phyloP scores from a whole-genome alignment of 2,888 invertebrate species.

The Pasiphila rectangulata region DNA sequence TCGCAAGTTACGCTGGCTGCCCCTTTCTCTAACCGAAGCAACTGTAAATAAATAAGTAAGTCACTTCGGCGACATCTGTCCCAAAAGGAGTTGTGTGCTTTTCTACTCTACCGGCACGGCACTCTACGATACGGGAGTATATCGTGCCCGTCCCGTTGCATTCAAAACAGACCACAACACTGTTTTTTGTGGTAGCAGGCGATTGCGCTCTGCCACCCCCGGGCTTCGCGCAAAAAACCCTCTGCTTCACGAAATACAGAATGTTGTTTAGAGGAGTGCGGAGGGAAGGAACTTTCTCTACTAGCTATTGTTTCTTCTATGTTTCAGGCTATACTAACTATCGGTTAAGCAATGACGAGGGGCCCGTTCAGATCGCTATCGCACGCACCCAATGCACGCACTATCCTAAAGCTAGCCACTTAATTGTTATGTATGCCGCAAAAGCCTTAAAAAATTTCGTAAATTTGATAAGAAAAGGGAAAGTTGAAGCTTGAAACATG shows the following conservation, averaged over 20 bases:
- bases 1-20: too few species aligned
- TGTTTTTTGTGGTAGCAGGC: constrained; percentile 76
- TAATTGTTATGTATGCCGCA: constrained; percentile 72
- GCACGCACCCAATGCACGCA: constrained; percentile 80
- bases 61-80: too few species aligned
- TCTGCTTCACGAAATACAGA: constrained; percentile 70
- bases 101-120: too few species aligned
- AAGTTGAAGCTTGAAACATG: constrained; percentile 37
- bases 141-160: constrained; percentile 45
- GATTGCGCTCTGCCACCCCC: constrained; percentile 78
- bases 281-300: constrained; percentile 31
- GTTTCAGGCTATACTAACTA: constrained; percentile 8
- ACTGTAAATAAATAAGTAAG: too few species aligned
- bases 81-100: too few species aligned
- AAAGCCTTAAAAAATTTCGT: constrained; percentile 48
- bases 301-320: constrained; percentile 13
- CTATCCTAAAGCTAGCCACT: constrained; percentile 76
- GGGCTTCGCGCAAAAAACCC: constrained; percentile 79
- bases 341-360: constrained; percentile 33
- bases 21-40: too few species aligned
- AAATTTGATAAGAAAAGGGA: constrained; percentile 37
- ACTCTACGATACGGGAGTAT: too few species aligned
- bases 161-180: constrained; percentile 52
- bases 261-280: constrained; percentile 71
- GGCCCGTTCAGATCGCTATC: constrained; percentile 75